Evolutionary conservation across 1,140 invertebrate genomes (phyloP).

Genomic region (Drosophila miranda): DNA sequence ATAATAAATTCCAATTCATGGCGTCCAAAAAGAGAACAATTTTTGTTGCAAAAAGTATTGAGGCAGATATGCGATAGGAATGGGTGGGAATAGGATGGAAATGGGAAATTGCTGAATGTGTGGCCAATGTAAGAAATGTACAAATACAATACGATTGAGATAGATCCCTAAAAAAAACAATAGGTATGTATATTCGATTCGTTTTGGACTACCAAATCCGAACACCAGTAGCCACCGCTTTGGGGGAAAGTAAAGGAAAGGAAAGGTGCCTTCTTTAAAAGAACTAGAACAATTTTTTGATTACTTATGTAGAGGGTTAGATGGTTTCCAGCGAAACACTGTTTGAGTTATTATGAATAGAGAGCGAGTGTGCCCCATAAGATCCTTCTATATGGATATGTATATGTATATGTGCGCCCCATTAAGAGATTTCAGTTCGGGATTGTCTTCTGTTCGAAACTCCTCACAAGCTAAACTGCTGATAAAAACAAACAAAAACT

Average conservation of each 20-base stretch:
- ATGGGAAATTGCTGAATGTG: conserved; percentile 41
- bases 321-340: conserved; percentile 49
- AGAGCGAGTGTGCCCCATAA: not conserved
- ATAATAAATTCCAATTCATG: conserved; percentile 28
- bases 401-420: conserved; percentile 7
- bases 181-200: conserved; percentile 24
- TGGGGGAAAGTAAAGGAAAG: not conserved
- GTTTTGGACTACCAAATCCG: conserved; percentile 13
- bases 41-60: conserved; percentile 15
- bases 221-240: conserved; percentile 1
- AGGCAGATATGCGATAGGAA: conserved; percentile 2
- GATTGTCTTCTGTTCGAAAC: conserved; percentile 24
- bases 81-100: conserved; percentile 1
- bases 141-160: conserved; percentile 35
- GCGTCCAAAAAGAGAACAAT: conserved; percentile 36
- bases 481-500: conserved; percentile 30
- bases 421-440: conserved; percentile 13
- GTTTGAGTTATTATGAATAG: conserved; percentile 20
- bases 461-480: conserved; percentile 55
- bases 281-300: conserved; percentile 32
- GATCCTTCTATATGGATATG: no score
- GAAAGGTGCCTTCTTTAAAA: conserved; percentile 46
- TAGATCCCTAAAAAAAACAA: conserved; percentile 22
- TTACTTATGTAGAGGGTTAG: conserved; percentile 23
- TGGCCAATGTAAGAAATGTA: conserved; percentile 57